Evolutionary conservation across 2,113 vertebrate species (phyloP).

Genomic region (Epinephelus fuscoguttatus): DNA sequence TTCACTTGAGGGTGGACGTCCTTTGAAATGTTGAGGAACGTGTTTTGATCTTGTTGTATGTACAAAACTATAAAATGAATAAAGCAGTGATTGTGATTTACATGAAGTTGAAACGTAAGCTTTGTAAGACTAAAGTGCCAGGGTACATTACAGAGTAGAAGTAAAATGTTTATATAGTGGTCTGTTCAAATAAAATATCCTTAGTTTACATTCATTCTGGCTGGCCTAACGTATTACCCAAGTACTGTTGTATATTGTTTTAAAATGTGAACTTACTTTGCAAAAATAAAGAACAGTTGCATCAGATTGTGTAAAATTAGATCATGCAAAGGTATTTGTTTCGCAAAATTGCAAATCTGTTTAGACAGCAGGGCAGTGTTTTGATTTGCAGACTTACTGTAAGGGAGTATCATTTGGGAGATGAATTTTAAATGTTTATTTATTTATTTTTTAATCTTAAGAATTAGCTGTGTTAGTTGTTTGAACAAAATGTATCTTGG

Average conservation of each 20-base stretch:
- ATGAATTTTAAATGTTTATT: rapidly evolving
- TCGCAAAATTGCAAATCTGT: background rate
- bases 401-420: background rate
- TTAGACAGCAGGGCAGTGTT: background rate
- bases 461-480: background rate
- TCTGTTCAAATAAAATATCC: background rate
- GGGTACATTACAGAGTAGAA: background rate
- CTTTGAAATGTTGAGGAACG: background rate
- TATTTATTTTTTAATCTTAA: background rate
- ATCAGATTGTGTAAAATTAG: no score
- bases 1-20: background rate
- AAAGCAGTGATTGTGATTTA: background rate
- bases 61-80: background rate
- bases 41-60: background rate
- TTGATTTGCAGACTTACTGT: background rate
- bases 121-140: background rate
- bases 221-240: background rate
- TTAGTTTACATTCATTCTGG: background rate
- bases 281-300: background rate
- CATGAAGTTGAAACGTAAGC: background rate
- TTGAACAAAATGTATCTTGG: background rate
- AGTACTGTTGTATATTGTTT: background rate
- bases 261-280: background rate
- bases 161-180: background rate
- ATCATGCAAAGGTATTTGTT: background rate